Evolutionary conservation across 2,888 invertebrate genomes (phyloP), one percentile per base, ranked within the genome.

Genomic region (Cloeon dipterum): DNA sequence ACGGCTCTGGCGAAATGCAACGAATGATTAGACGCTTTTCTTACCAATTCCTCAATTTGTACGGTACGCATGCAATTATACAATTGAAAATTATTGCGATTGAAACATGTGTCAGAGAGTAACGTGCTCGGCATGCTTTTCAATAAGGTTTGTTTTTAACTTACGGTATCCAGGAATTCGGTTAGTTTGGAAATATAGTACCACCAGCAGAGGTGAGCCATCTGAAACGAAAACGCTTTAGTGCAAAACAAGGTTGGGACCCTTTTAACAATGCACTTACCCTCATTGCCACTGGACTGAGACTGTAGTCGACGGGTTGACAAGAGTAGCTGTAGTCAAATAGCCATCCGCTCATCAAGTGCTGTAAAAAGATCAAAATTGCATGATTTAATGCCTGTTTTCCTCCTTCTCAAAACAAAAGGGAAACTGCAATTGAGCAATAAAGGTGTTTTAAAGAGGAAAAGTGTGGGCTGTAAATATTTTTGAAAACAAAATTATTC

Each of bases 251-350:
- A 25, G 8, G n/a, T n/a, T n/a, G n/a, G n/a, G n/a, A n/a, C n/a
- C n/a, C n/a, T 10, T 8, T 25, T 3, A 32, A 32, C 10, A 14
- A 14, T 32, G 10, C 19, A 14, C 76, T 70, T 60, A 88, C 86
- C 64, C 85, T 66, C 52, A 77, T 61, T n/a, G 86, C 86, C 55
- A 75, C 70, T 2, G 66, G 75, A 49, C 74, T 75, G 49, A 73
- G 70, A 20, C 86, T 83, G 59, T 91, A 93, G 60, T 93, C 91
- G 19, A 93, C 89, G 1, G 89, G 88, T 57, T 93, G 85, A 52
- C 93, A 93, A 44, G 77, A 70, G 46, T 79, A 72, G 53, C 82
- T 89, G 65, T 93, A 93, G 52, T 85, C 83, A 43, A 69, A 70
- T 54, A 86, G 70, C 91, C 91, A 93, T 37, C 91, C 91, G 20